These are phyloP conservation scores for Chaunax sp. DNA, from an alignment of 2,797 vertebrate genomes.

Conservation along the genomic window DNA sequence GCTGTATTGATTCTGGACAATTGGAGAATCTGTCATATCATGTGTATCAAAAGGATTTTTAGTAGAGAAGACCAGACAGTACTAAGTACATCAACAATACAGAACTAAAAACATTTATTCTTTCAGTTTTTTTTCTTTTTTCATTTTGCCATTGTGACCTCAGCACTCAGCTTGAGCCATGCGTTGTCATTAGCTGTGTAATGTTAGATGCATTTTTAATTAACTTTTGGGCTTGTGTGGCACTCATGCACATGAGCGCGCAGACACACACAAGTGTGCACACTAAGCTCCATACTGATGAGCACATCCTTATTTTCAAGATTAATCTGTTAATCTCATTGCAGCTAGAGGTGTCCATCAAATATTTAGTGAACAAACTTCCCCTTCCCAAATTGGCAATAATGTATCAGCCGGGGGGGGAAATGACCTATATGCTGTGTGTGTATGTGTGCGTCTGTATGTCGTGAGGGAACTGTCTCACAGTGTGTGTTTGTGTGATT, in stretches of 20 bases:
- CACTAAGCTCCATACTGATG: constrained; percentile 41
- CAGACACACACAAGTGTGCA: constrained; percentile 5
- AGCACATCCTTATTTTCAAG: constrained; percentile 60
- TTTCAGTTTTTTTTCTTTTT: background rate
- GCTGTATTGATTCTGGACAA: constrained; percentile 11
- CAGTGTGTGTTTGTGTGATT: constrained; percentile 28
- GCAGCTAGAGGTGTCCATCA: constrained; percentile 72
- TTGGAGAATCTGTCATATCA: background rate
- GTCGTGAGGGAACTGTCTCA: constrained; percentile 15
- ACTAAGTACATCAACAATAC: background rate
- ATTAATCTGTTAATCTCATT: constrained; percentile 77
- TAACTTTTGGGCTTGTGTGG: constrained; percentile 31
- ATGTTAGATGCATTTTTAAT: constrained; percentile 52
- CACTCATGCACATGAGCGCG: background rate
- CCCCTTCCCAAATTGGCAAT: constrained; percentile 59
- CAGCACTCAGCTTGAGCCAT: constrained; percentile 26
- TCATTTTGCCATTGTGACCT: constrained; percentile 16
- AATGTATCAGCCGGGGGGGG: constrained; percentile 57
- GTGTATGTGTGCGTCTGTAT: constrained; percentile 2
- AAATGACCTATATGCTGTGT: constrained; percentile 54
- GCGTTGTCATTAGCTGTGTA: constrained; percentile 12
- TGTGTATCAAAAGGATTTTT: background rate
- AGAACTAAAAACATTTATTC: background rate
- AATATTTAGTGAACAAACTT: constrained; percentile 81
- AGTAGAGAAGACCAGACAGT: background rate